Base-by-base conservation (phyloP, 2,797 vertebrate genomes). In the Oreonectes daqikongensis region DNA sequence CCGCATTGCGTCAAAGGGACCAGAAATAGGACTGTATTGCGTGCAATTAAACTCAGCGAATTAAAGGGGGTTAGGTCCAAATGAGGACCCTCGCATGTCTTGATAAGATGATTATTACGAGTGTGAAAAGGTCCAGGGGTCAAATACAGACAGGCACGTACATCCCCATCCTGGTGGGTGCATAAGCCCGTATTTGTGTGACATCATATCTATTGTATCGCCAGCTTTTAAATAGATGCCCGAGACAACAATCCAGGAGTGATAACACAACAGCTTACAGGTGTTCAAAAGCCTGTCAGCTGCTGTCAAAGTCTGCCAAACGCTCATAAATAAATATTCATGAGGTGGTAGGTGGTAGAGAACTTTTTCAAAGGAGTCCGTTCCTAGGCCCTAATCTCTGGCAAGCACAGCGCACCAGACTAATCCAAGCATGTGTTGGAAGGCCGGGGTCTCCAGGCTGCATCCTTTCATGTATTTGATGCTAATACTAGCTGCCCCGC, bases 1-100 rank as follows among this genome's bases (percentile, higher is more conserved):
- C 78, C 81, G 79, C 75, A 87, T 85, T 89, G 87, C 90, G 90
- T 93, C 92, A 93, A 72, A 67, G 80, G 81, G 81, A 80, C 87
- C 88, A 88, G 87, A 91, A 91, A 92, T 88, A 91, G 82, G 83
- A 73, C 75, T 83, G 81, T 86, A 89, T 79, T 85, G 85, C 79
- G 86, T 81, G 86, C 84, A 90, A 90, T 90, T 91, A 91, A 84
- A 81, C 1, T 12, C 55, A 71, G 74, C 18, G 71, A 78, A 83
- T 68, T 77, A 66, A 81, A 72, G 75, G 79, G 63, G 69, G 63
- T 61, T 18, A 63, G 48, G 76, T 76, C 72, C 74, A 81, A 73
- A 82, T 83, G 73, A 77, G 61, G 75, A 76, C 79, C 73, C 64
- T 81, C 9, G 50, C 26, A 76, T 69, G 30, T 69, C 67, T 61